Conservation (phyloP, 1,140 invertebrate genomes). For the Drosophila elegans region DNA sequence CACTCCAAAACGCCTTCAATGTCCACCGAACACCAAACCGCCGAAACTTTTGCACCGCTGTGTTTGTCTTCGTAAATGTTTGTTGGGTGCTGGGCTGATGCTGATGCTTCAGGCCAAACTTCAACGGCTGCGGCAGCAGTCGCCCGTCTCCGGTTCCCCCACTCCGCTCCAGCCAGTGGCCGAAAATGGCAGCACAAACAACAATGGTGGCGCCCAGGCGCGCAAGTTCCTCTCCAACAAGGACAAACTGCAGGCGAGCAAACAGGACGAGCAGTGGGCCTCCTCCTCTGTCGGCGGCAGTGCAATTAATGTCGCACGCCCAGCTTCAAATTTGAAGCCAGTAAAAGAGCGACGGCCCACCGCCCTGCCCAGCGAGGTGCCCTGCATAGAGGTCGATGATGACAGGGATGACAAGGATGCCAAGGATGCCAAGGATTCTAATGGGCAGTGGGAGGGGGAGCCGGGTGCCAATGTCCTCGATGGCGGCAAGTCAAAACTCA, state of each 20-base stretch:
- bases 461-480: constrained; percentile 16
- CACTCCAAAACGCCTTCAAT: constrained; percentile 49
- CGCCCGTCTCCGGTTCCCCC: constrained; percentile 6
- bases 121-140: constrained; percentile 57
- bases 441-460: constrained; percentile 1
- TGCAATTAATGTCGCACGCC: constrained; percentile 76
- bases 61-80: constrained; percentile 79
- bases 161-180: constrained; percentile 39
- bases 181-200: constrained; percentile 50
- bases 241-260: constrained; percentile 26
- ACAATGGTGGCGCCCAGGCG: constrained; percentile 7
- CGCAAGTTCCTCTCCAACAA: constrained; percentile 57
- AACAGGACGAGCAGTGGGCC: too few species aligned
- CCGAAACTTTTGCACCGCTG: constrained; percentile 60
- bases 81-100: constrained; percentile 16
- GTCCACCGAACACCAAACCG: constrained; percentile 24
- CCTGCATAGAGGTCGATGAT: constrained; percentile 43
- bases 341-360: constrained; percentile 80
- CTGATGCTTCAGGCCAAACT: constrained; percentile 58
- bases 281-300: constrained; percentile 46
- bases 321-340: constrained; percentile 76
- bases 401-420: constrained; percentile 6
- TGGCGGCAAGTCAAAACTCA: constrained; percentile 64
- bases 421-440: not conserved
- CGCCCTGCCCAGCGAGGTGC: constrained; percentile 72